Evolutionary conservation across 1,140 invertebrate genomes (phyloP), one percentile per base, ranked within the genome.

Genomic region (Bicyclus anynana): DNA sequence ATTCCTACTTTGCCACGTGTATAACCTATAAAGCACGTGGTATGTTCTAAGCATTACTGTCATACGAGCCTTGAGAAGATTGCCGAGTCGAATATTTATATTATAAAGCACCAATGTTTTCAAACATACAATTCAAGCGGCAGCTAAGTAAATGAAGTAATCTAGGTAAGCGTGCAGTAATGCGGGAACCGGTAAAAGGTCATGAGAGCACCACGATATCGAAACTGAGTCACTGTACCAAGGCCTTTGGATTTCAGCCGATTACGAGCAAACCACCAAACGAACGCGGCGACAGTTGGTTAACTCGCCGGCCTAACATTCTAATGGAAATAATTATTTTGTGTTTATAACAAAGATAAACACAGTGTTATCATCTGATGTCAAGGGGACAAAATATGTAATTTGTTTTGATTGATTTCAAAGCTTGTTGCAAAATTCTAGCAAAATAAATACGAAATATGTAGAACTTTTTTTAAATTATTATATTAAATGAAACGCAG

Each of bases 151-250:
- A 56, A 59, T 37, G 66, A 65, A 66, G 53, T 65, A 65, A 70
- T 65, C 56, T 65, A 62, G 62, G 59, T 69, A 65, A 65, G 47
- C 64, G 68, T 70, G 69, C 70, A 75, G 72, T 69, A 74, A 77
- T 76, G 63, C 70, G 69, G 65, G 67, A 74, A 76, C 75, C 70
- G 67, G 75, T 71, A 77, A 84, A 81, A 86, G 83, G 80, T 83
- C 80, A 84, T 74, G 69, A 77, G 70, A 81, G 77, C 75, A 77
- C 61, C 72, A 57, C 77, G 72, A 76, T 81, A 84, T 83, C 75
- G 80, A 79, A 86, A 83, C 83, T 83, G 75, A 86, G 83, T 86
- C 77, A 86, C 74, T 84, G 72, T 83, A 80, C 62, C 83, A 84
- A 86, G 83, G 81, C 65, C 76, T 77, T 69, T 35, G 38, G 68